phyloP scores from a whole-genome alignment of 1,140 invertebrate genomes.

The Cherax quadricarinatus region DNA sequence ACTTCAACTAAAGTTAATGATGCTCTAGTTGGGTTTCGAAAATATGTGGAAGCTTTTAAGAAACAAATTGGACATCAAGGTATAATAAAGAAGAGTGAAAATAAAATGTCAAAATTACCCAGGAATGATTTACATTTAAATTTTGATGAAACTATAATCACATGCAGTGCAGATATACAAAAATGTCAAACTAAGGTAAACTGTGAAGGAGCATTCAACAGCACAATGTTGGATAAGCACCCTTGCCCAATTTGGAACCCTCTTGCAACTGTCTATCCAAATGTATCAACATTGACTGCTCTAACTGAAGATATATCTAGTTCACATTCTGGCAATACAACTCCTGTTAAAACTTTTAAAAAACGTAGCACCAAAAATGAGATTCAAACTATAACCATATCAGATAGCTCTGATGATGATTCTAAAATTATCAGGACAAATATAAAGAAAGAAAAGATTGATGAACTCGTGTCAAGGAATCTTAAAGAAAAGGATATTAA shows the following conservation, averaged over 20 bases:
- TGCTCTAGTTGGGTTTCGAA: constrained; percentile 59
- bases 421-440: neutral
- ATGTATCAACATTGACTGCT: constrained; percentile 62
- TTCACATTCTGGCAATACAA: neutral
- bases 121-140: neutral
- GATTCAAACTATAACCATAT: constrained; percentile 2
- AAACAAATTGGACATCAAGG: constrained; percentile 18
- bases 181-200: neutral
- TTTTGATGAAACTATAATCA: constrained; percentile 57
- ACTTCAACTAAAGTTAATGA: constrained; percentile 66
- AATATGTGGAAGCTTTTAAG: constrained; percentile 58
- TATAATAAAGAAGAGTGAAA: constrained; percentile 50
- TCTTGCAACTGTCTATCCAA: constrained; percentile 18
- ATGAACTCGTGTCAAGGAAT: no score
- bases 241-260: neutral
- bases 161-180: constrained; percentile 41
- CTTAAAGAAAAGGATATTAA: neutral
- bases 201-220: constrained; percentile 40
- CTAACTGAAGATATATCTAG: neutral
- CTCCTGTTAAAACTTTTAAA: constrained; percentile 1
- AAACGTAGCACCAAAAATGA: neutral
- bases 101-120: neutral
- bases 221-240: constrained; percentile 49
- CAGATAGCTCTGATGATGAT: constrained; percentile 41
- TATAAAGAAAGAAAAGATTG: neutral